A percentile compares a stretch with the other conserved stretches of the same genome.
These are phyloP conservation scores for Plagodis dolabraria DNA, from an alignment of 2,888 invertebrate genomes.

Conservation along the genomic window DNA sequence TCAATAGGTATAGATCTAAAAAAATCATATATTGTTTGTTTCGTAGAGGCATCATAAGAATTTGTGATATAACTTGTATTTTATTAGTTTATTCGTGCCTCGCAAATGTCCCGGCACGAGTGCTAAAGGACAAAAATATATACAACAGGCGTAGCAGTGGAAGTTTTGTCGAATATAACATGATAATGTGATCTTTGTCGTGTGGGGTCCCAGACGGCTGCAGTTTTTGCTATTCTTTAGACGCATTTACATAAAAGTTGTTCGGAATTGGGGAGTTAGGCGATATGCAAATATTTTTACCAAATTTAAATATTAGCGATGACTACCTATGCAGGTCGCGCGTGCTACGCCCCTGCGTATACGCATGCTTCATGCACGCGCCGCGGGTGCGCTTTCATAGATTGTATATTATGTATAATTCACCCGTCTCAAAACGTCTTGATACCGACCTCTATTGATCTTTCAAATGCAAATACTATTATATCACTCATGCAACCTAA, in stretches of 20 bases:
- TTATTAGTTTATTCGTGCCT: conserved; percentile 74
- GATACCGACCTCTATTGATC: conserved; percentile 65
- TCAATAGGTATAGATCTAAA: conserved; percentile 71
- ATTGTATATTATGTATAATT: conserved; percentile 67
- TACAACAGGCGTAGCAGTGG: conserved; percentile 75
- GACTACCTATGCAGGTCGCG: conserved; percentile 55
- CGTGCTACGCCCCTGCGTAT: conserved; percentile 47
- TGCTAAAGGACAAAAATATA: conserved; percentile 72
- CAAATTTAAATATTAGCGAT: conserved; percentile 66
- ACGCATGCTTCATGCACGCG: conserved; percentile 68
- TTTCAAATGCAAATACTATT: conserved; percentile 76
- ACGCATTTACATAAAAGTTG: conserved; percentile 78
- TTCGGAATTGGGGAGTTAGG: conserved; percentile 76
- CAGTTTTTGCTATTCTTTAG: conserved; percentile 71
- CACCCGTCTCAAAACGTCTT: conserved; percentile 52
- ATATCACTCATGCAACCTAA: conserved; percentile 56
- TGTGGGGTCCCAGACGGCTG: conserved; percentile 76
- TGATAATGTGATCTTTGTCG: conserved; percentile 69
- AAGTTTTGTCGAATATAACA: conserved; percentile 69
- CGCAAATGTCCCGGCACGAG: conserved; percentile 59
- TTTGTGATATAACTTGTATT: conserved; percentile 83
- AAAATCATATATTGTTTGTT: conserved; percentile 76
- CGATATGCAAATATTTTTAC: conserved; percentile 84
- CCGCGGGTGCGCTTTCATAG: conserved; percentile 65
- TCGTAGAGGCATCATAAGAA: conserved; percentile 82